phyloP scores from a whole-genome alignment of 2,113 vertebrate genomes.

The Chaetops frenatus region DNA sequence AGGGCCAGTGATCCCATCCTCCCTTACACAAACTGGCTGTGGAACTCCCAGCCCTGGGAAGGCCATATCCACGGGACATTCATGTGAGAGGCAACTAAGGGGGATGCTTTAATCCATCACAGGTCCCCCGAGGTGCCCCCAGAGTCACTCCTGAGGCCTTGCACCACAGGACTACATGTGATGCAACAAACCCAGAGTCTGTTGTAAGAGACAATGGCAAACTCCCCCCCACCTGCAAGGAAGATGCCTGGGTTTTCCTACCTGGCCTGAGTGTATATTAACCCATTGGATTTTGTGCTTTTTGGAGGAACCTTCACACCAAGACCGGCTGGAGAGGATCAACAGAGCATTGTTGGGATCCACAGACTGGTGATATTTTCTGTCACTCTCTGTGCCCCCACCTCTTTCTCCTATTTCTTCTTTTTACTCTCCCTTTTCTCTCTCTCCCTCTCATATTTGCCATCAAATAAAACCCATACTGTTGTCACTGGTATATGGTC shows the following conservation, averaged over 20 bases:
- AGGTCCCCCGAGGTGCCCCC: rapidly evolving
- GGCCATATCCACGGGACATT: rapidly evolving
- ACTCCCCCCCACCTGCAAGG: no score
- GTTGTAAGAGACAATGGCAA: background rate
- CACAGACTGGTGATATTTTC: background rate
- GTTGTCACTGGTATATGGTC: background rate
- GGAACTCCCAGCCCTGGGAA: background rate
- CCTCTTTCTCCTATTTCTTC: background rate
- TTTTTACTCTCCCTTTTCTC: background rate
- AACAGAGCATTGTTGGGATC: background rate
- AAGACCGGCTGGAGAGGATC: background rate
- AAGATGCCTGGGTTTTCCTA: background rate
- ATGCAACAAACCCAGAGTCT: background rate
- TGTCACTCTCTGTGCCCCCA: background rate
- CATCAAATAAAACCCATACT: background rate
- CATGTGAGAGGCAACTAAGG: background rate
- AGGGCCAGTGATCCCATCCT: background rate
- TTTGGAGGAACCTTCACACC: rapidly evolving
- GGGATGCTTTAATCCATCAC: background rate
- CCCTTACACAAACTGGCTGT: background rate
- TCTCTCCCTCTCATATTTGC: background rate
- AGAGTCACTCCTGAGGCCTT: background rate
- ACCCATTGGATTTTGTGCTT: background rate
- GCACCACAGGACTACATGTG: rapidly evolving
- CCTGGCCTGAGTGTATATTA: background rate